Percentiles rank a stretch among this genome's conserved stretches.
Conservation (phyloP, 2,888 invertebrate species). For the Latheticus oryzae region DNA sequence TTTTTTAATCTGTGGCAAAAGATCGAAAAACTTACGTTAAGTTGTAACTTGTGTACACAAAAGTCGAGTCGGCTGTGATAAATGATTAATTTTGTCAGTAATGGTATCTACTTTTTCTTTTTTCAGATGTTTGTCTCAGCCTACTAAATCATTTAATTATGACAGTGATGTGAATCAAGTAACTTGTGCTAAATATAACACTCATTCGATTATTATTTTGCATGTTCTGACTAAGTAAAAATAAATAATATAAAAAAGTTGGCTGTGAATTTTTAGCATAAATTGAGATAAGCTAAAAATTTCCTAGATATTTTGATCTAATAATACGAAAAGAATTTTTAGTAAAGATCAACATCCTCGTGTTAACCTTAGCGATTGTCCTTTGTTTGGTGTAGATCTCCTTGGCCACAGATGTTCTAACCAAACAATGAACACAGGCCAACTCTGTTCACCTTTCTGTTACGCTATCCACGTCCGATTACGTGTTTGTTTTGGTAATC, state of each 20-base stretch:
- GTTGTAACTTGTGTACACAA: no score
- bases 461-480: conserved; percentile 26
- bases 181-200: conserved; percentile 18
- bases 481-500: conserved; percentile 32
- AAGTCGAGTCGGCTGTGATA: no score
- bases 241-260: no score
- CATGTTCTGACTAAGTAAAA: no score
- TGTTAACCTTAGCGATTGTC: conserved; percentile 12
- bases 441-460: conserved; percentile 29
- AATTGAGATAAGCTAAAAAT: no score
- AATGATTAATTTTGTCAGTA: no score
- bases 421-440: conserved; percentile 33
- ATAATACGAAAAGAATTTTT: no score
- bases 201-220: conserved; percentile 10
- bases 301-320: no score
- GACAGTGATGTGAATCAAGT: conserved; percentile 1
- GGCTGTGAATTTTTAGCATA: no score
- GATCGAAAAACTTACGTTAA: no score
- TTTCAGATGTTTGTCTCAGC: not conserved
- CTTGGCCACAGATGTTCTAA: conserved; percentile 36
- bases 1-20: no score
- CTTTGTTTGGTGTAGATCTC: conserved; percentile 26
- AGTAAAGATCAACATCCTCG: conserved; percentile 31
- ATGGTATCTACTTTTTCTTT: no score
- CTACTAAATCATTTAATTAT: not conserved